Conservation (phyloP, 2,888 invertebrate species). For the Tipula unca region DNA sequence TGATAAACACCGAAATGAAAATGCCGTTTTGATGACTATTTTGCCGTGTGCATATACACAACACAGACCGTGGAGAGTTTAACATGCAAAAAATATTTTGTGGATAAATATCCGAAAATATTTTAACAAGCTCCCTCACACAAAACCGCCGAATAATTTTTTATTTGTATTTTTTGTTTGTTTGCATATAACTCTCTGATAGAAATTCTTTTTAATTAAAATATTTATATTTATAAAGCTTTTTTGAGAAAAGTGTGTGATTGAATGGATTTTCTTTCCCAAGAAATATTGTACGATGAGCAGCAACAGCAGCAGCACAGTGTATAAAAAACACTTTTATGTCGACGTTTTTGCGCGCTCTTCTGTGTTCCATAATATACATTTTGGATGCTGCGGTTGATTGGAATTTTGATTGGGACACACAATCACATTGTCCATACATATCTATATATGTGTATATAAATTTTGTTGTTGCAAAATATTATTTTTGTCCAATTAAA, state of each 20-base stretch:
- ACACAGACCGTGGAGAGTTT: neutral
- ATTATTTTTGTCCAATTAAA: constrained; percentile 14
- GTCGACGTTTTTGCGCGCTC: neutral
- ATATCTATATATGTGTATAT: too few species aligned
- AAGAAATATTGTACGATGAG: neutral
- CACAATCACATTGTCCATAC: neutral
- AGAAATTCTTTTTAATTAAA: neutral
- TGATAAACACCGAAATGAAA: neutral
- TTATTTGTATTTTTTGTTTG: neutral
- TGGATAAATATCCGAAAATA: neutral
- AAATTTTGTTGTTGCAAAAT: neutral
- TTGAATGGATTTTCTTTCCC: neutral
- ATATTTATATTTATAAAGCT: neutral
- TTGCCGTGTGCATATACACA: neutral
- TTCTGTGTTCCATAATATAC: neutral
- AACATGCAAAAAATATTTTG: neutral
- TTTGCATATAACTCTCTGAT: neutral
- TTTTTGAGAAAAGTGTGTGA: neutral
- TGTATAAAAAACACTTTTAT: neutral
- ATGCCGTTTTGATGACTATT: neutral
- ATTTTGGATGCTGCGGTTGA: neutral
- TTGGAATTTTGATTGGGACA: constrained; percentile 14
- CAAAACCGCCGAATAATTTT: neutral
- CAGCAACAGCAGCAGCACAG: neutral
- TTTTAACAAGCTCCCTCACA: constrained; percentile 14